Evolutionary conservation across 1,140 invertebrate species (phyloP), one percentile per base, ranked within the genome.

Genomic region (Diorhabda carinulata): DNA sequence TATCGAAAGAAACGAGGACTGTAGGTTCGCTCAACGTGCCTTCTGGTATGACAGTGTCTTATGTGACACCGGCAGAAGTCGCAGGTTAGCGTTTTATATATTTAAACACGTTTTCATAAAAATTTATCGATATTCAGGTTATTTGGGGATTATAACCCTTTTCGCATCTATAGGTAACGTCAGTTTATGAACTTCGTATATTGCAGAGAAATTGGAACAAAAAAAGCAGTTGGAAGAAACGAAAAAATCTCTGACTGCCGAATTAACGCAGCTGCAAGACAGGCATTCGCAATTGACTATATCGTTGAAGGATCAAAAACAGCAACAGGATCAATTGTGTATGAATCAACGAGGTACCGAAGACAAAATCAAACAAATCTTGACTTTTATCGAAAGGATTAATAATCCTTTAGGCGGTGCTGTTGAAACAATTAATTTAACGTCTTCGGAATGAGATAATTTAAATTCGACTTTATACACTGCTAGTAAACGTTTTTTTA

Each of bases 131-230:
- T 25, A 25, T 25, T 25, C 25, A 25, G 25, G 25, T 25, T 25
- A 25, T 25, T 25, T 25, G 25, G 25, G 25, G 25, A 25, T 25
- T 25, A 25, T 25, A 25, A 25, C 25, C 25, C 25, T 25, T 25
- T 25, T 25, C 25, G 25, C 47, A 52, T 52, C n/a, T 25, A 25
- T 52, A 52, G 47, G 47, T 52, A 52, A 52, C 47, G n/a, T 52
- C 47, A 52, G 47, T 52, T 52, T 52, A 52, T 52, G 47, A 52
- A 52, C 47, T 52, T 52, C 47, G n/a, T 52, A 6, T 52, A 72
- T 78, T 76, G 64, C 76, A 78, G 78, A 82, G 75, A 82, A 79
- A 72, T 61, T 81, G 10, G 66, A 76, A 47, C 70, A 79, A 70
- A 80, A 80, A 67, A 72, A 78, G 71, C 70, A 75, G 44, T 76